Percentiles rank a stretch among this genome's conserved stretches.
Evolutionary conservation across 2,113 vertebrate genomes (phyloP).

Genomic region (Cyrtonyx montezumae): DNA sequence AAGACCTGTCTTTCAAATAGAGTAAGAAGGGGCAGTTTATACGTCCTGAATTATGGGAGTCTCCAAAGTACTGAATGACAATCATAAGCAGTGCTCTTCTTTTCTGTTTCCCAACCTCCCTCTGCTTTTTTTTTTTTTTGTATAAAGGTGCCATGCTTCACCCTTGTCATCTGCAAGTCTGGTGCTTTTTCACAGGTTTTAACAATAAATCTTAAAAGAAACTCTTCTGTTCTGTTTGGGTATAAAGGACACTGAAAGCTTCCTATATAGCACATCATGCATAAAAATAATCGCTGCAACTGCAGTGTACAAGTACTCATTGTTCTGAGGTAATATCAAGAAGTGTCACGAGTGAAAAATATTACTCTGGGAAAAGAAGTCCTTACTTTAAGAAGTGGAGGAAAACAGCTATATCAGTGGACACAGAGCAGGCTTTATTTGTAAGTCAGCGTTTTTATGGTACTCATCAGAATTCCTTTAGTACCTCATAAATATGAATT

Average conservation of each 20-base stretch:
- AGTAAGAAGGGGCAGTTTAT: not conserved
- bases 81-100: not conserved
- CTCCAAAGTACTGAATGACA: not conserved
- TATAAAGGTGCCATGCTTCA: not conserved
- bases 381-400: not conserved
- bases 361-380: not conserved
- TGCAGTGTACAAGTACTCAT: conserved; percentile 46
- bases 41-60: not conserved
- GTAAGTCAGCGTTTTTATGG: conserved; percentile 23
- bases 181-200: not conserved
- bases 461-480: conserved; percentile 11
- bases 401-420: conserved; percentile 31
- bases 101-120: not conserved
- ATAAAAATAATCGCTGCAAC: conserved; percentile 41
- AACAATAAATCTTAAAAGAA: conserved; percentile 45
- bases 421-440: conserved; percentile 31
- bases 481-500: conserved; percentile 48
- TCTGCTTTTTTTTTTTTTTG: not conserved
- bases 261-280: not conserved
- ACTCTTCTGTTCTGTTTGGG: not conserved
- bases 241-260: conserved; percentile 21
- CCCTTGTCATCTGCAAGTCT: conserved; percentile 10
- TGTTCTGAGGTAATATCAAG: conserved; percentile 52
- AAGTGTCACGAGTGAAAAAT: conserved; percentile 46
- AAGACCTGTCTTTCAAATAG: not conserved